Evolutionary conservation across 2,113 vertebrate species (phyloP).

Genomic region (Anthoscopus minutus): DNA sequence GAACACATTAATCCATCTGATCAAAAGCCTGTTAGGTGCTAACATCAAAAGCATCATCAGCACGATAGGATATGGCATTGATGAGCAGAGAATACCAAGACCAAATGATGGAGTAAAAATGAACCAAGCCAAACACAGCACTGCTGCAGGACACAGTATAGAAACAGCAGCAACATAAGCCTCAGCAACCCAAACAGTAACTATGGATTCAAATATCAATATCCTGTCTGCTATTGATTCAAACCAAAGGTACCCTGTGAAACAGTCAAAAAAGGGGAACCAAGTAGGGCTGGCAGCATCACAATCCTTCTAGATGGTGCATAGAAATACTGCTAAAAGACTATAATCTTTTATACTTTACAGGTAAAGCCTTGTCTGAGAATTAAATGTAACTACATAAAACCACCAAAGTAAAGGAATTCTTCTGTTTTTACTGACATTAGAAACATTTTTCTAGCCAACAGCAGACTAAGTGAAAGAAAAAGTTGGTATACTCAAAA

Average conservation of each 20-base stretch:
- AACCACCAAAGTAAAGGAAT: rapidly evolving
- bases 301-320: not conserved
- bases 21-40: not conserved
- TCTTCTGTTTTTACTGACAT: not conserved
- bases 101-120: not conserved
- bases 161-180: not conserved
- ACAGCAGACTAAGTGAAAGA: not conserved
- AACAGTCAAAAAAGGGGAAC: not conserved
- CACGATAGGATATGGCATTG: rapidly evolving
- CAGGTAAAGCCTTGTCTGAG: not conserved
- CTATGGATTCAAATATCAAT: not conserved
- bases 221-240: not conserved
- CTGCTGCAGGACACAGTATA: not conserved
- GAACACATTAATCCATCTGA: not conserved
- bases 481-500: not conserved
- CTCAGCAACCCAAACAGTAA: not conserved
- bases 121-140: not conserved
- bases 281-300: not conserved
- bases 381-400: not conserved
- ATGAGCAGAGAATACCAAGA: not conserved
- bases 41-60: not conserved
- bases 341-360: not conserved
- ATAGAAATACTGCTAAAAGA: too few species aligned
- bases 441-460: not conserved
- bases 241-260: not conserved